Conservation (phyloP, 2,797 vertebrate genomes). For the Dipus sagitta region DNA sequence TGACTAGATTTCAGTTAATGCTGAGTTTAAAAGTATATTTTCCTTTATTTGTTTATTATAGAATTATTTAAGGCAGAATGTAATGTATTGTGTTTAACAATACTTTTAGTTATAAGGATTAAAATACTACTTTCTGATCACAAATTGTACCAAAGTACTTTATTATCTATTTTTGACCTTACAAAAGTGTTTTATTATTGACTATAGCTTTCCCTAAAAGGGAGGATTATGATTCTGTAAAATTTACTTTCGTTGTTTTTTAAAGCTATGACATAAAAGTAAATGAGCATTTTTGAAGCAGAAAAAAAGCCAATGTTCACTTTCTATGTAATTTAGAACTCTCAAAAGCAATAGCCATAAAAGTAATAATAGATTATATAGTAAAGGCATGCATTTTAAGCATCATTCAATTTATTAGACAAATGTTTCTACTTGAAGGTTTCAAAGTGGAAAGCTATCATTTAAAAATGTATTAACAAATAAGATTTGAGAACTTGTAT, state of each 20-base stretch:
- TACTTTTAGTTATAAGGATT: background rate
- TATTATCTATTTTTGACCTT: background rate
- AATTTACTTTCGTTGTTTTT: slow-evolving; percentile 6
- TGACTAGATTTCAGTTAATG: slow-evolving; percentile 53
- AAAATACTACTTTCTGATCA: background rate
- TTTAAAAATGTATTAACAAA: slow-evolving; percentile 18
- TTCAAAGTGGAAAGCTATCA: slow-evolving; percentile 23
- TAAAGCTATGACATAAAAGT: background rate
- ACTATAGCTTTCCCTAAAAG: background rate
- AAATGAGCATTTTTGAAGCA: slow-evolving; percentile 43
- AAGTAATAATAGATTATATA: slow-evolving; percentile 1
- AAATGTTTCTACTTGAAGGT: slow-evolving; percentile 15
- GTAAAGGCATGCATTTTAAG: background rate
- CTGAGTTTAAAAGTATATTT: slow-evolving; percentile 58
- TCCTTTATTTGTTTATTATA: slow-evolving; percentile 25
- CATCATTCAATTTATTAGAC: slow-evolving; percentile 11
- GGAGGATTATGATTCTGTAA: background rate
- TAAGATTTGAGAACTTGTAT: background rate
- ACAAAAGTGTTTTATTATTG: slow-evolving; percentile 21
- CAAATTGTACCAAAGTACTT: background rate
- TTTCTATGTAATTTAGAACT: background rate
- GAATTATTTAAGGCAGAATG: background rate
- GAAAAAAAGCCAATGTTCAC: background rate
- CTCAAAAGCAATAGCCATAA: background rate
- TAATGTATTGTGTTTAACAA: background rate